Evolutionary conservation across 2,113 vertebrate species (phyloP), one percentile per base, ranked within the genome.

Genomic region (Cardinalis cardinalis): DNA sequence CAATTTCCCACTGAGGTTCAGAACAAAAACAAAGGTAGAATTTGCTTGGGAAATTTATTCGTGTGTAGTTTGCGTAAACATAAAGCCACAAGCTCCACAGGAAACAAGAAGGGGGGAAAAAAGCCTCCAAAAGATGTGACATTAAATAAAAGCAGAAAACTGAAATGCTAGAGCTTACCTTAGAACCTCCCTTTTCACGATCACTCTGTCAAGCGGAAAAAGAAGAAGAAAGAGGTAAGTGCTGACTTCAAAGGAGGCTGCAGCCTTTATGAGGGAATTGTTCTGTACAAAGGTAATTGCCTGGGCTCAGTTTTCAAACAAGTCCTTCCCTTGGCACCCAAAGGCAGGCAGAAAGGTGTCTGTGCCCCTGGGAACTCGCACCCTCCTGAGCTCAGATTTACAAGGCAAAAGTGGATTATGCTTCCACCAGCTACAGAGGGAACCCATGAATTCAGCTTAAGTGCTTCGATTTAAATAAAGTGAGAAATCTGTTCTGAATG

Each of bases 191-290:
- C 24, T 97, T 97, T 88, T 97, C 97, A 94, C 98, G 97, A 86
- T 99, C 99, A 10, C 97, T 96, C 99, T 99, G 94, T 87, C 94
- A 94, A 92, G 36, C 81, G 10, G 15, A 36, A 84, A 90, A 87
- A 53, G 18, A 43, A 34, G 10, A 44, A 52, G 49, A 52, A 68
- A 78, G 29, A 77, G 36, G 26, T 91, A 78, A 95, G 77, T 34
- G 36, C 16, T 17, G 58, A 75, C 65, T 81, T 79, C 91, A 93
- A 77, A 94, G 89, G 64, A 61, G 46, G 21, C 80, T 58, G 49
- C 79, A 94, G 90, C 43, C 28, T 71, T 73, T 44, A 24, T 3
- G 36, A 70, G 58, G 36, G 69, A 86, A 69, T 38, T 89, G 56
- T 21, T 87, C 84, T 49, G 77, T 44, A 38, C 73, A 65, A 53